Conservation (phyloP, 2,888 invertebrate genomes). For the Sinodicranocentrus sp. region DNA sequence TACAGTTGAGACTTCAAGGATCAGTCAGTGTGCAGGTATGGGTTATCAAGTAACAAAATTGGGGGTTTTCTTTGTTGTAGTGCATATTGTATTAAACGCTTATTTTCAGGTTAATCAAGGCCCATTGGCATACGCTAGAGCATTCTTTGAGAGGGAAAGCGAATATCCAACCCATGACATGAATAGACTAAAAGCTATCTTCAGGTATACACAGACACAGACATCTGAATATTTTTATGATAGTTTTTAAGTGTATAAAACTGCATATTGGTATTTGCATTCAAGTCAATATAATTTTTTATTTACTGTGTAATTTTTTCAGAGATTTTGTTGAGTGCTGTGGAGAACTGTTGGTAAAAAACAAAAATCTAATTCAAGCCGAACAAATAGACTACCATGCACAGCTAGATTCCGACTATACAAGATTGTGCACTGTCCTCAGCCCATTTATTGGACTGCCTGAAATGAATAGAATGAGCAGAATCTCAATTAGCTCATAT, state of each 20-base stretch:
- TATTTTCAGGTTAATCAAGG: slow-evolving; percentile 76
- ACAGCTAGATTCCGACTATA: slow-evolving; percentile 75
- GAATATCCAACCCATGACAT: slow-evolving; percentile 75
- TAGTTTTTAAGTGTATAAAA: not conserved
- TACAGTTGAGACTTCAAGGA: slow-evolving; percentile 76
- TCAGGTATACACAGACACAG: slow-evolving; percentile 68
- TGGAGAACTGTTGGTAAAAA: slow-evolving; percentile 75
- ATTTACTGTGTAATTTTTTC: no score
- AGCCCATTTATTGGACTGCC: slow-evolving; percentile 74
- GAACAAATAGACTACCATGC: slow-evolving; percentile 76
- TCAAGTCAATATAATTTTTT: no score
- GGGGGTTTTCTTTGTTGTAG: no score
- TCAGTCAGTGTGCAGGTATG: slow-evolving; percentile 76
- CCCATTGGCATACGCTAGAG: slow-evolving; percentile 76
- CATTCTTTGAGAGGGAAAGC: slow-evolving; percentile 76
- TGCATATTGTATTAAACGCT: no score
- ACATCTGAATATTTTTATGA: no score
- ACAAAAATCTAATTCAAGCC: slow-evolving; percentile 74
- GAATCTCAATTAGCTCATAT: slow-evolving; percentile 76
- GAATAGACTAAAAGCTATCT: slow-evolving; percentile 74
- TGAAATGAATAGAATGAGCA: slow-evolving; percentile 76
- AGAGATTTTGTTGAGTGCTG: slow-evolving; percentile 77
- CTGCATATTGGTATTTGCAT: not conserved
- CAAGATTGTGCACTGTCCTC: slow-evolving; percentile 73
- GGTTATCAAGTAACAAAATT: no score